Evolutionary conservation across 2,113 vertebrate species (phyloP).

Genomic region (Seriola dumerili): DNA sequence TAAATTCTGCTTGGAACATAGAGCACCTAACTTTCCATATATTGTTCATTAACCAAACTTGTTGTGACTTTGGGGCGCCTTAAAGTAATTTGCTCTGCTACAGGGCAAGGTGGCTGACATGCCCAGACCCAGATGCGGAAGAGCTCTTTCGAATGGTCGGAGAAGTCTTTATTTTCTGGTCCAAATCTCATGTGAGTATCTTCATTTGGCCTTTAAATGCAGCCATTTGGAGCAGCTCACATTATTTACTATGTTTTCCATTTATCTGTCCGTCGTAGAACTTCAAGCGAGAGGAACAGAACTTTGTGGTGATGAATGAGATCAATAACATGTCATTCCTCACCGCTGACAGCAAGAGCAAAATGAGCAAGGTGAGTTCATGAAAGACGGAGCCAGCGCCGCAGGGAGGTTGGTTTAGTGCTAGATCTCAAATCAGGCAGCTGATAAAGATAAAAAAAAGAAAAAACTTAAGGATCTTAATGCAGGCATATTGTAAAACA

Average conservation of each 20-base stretch:
- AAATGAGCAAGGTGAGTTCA: slow-evolving; percentile 94
- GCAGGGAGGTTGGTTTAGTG: neutral
- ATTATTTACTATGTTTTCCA: neutral
- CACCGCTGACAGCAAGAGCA: slow-evolving; percentile 96
- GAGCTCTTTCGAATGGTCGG: slow-evolving; percentile 96
- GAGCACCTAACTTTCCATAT: neutral
- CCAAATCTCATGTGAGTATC: slow-evolving; percentile 93
- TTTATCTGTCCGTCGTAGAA: slow-evolving; percentile 82
- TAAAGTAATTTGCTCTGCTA: neutral
- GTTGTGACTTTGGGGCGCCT: neutral
- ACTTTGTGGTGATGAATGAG: slow-evolving; percentile 97
- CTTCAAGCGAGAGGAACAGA: slow-evolving; percentile 96
- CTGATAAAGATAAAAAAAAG: neutral
- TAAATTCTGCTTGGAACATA: neutral
- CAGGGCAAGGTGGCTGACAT: slow-evolving; percentile 94
- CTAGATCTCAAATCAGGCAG: slow-evolving; percentile 8
- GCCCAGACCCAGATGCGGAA: slow-evolving; percentile 90
- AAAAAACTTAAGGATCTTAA: neutral
- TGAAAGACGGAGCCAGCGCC: neutral
- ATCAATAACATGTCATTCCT: slow-evolving; percentile 99
- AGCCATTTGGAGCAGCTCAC: neutral
- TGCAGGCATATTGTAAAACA: slow-evolving; percentile 6
- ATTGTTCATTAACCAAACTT: neutral
- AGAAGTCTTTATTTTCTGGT: slow-evolving; percentile 98
- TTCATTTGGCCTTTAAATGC: slow-evolving; percentile 5